Evolutionary conservation across 2,797 vertebrate species (phyloP), one percentile per base, ranked within the genome.

Genomic region (Phalloptychus januarius): DNA sequence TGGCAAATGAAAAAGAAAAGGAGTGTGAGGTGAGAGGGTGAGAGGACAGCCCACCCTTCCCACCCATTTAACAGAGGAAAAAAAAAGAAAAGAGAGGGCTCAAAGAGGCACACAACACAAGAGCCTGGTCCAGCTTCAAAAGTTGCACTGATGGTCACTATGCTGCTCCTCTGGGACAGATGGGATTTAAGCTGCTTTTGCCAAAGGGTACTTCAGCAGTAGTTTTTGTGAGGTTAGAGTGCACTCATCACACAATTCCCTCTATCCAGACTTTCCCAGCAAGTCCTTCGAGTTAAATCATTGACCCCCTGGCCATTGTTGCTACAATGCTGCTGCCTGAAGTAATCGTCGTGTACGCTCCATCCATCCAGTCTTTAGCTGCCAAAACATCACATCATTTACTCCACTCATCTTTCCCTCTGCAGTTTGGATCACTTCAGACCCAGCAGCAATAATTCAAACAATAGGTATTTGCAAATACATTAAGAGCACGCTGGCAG

Each of bases 401-500:
- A 75, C 76, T 58, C 74, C 82, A 75, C 88, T 87, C 87, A 76
- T 87, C 86, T 80, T 80, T 76, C 81, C 75, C 73, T 76, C 82
- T 50, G 56, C 82, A 84, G 56, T 86, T 93, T 77, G 89, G 90
- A 88, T 90, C 87, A 86, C 87, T 90, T 86, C 77, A 80, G 82
- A 79, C 78, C 69, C 20, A 88, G 78, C 87, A 77, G 86, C 85
- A 75, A 42, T 45, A 33, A 90, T 82, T 95, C 91, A 92, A 95
- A 93, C 89, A 87, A 91, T 87, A 89, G 92, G 88, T 86, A 79
- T 89, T 89, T 90, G 91, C 90, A 95, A 95, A 92, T 95, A 89
- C 94, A 95, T 94, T 96, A 92, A 84, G 89, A 94, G 85, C 81
- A 81, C 33, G 80, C 96, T 97, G 96, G 97, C 97, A 96, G 96